phyloP scores from a whole-genome alignment of 2,113 vertebrate species.

The Hippolais icterina region DNA sequence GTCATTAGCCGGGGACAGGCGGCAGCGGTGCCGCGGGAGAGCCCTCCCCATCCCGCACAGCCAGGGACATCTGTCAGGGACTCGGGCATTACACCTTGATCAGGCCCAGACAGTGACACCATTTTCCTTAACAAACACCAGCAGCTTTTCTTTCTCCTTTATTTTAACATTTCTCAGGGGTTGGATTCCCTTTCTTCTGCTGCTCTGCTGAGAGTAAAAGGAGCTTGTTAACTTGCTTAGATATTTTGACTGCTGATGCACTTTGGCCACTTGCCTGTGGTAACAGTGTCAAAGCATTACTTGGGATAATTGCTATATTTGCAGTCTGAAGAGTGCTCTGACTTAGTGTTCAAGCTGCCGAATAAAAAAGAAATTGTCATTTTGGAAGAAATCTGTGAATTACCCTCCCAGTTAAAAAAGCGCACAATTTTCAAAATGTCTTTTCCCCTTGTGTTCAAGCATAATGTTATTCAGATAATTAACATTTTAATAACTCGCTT shows the following conservation, averaged over 20 bases:
- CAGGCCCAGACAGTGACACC: conserved; percentile 76
- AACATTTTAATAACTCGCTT: conserved; percentile 45
- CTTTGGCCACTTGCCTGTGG: conserved; percentile 97
- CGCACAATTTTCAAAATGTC: conserved; percentile 79
- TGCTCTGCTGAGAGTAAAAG: conserved; percentile 86
- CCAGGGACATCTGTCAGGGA: conserved; percentile 72
- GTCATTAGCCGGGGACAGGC: conserved; percentile 81
- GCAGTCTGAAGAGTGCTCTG: conserved; percentile 90
- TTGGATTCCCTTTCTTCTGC: conserved; percentile 86
- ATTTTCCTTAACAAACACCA: conserved; percentile 89
- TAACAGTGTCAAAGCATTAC: conserved; percentile 96
- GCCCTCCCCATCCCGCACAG: conserved; percentile 65
- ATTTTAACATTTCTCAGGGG: conserved; percentile 85
- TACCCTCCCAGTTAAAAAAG: conserved; percentile 87
- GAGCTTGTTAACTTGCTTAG: conserved; percentile 98
- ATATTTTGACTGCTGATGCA: conserved; percentile 94
- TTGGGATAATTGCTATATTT: conserved; percentile 98
- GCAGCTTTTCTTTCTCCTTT: conserved; percentile 78
- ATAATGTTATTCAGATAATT: conserved; percentile 48
- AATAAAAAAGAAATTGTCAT: conserved; percentile 93
- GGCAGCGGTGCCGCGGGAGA: conserved; percentile 62
- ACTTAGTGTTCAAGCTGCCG: conserved; percentile 87
- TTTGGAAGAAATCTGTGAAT: conserved; percentile 90
- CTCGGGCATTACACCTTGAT: conserved; percentile 86
- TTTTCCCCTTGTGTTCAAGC: conserved; percentile 51